Percentiles rank a stretch among this genome's conserved stretches.
Conservation (phyloP, 1,140 invertebrate species). For the Ridgeia piscesae region DNA sequence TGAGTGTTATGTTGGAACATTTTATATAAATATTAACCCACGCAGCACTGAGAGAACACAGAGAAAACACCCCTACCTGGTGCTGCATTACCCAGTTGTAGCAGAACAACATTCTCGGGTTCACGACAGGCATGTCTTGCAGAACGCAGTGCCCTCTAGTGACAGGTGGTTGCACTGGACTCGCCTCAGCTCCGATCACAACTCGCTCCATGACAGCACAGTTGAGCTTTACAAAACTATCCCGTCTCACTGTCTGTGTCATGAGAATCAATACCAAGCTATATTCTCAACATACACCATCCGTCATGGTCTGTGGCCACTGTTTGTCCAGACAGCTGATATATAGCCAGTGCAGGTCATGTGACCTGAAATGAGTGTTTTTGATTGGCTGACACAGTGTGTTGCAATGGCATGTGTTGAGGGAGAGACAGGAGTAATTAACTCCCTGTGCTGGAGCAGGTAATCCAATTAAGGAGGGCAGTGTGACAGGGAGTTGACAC, state of each 20-base stretch:
- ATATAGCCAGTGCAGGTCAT: neutral
- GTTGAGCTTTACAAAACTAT: neutral
- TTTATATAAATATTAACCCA: neutral
- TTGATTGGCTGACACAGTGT: neutral
- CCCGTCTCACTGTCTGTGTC: neutral
- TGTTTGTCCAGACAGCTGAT: neutral
- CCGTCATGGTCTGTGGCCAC: too few relatives aligned
- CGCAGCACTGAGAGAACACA: neutral
- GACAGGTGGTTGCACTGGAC: neutral
- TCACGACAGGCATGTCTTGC: neutral
- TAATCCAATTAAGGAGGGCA: neutral
- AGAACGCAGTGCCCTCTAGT: neutral
- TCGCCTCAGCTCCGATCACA: neutral
- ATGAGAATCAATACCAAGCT: neutral
- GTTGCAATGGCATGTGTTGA: neutral
- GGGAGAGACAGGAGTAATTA: neutral
- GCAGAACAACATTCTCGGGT: neutral
- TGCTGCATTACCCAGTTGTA: neutral
- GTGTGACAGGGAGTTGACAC: neutral
- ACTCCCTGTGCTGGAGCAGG: neutral
- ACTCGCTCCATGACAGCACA: neutral
- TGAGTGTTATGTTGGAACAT: neutral
- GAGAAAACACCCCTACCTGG: neutral
- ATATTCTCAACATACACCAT: neutral
- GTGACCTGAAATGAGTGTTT: neutral